Evolutionary conservation across 2,113 vertebrate genomes (phyloP), one percentile per base, ranked within the genome.

Genomic region (Otis tarda): DNA sequence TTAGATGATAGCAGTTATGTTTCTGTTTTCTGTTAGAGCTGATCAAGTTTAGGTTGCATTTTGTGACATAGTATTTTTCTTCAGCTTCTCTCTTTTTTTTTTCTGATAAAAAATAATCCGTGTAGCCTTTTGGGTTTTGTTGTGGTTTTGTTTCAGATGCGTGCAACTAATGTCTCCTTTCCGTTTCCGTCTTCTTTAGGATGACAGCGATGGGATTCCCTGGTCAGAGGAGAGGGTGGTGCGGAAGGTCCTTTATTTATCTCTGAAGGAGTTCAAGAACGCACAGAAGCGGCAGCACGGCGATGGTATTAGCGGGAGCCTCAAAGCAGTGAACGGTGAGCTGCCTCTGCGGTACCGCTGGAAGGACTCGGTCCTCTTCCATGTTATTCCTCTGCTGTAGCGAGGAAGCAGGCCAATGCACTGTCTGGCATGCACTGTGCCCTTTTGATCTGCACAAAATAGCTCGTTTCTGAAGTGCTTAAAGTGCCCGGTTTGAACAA

Each of bases 151-250:
- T 71, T 93, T 83, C 65, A 45, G 28, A 13, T 43, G 12, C 20
- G 12, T 9, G 4, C 14, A 73, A 19, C 53, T 95, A 73, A 96
- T 30, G 13, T 80, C 47, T 90, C 27, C 31, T 86, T 89, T 94
- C 13, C 10, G 2, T 92, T 97, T 78, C 75, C 23, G 63, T 65
- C 20, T 92, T 69, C 20, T 91, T n/a, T 83, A 99, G 99, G 99
- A 99, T 96, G 99, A 99, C 98, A 99, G 99, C 91, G 99, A 99
- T 98, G 99, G 99, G 95, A 99, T 99, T 98, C 99, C 99, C n/a
- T 99, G 99, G 99, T 99, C 99, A 93, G 99, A 99, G 97, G 99
- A 99, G 98, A 98, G 99, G 95, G 98, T 99, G 97, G 99, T 99
- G 97, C 99, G 99, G 75, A 99, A 99, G 98, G 99, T 99, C 97